Evolutionary conservation across 1,140 invertebrate species (phyloP), one percentile per base, ranked within the genome.

Genomic region (Pseudomyrmex concolor): DNA sequence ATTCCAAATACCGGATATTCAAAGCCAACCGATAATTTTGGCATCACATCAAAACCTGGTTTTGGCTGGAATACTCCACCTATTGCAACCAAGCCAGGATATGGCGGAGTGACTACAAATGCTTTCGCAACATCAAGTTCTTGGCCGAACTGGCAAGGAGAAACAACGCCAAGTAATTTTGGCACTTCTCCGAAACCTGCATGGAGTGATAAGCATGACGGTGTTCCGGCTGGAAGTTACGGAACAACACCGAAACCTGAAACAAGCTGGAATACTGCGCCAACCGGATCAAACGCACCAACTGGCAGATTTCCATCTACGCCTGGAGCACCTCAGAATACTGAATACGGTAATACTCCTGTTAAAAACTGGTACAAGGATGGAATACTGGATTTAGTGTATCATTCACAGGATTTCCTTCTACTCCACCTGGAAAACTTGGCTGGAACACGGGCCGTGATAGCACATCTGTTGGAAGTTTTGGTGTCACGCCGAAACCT

Each of bases 11-110:
- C 12, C 8, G 55, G 45, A 63, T n/a, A 82, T 43, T 10, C 51
- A 48, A 45, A 43, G 0, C 17, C 43, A 70, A 25, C 54, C 25
- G 9, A 13, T 45, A 9, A 9, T 0, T 22, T 45, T 48, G 82
- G 19, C 66, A 66, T 7, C 0, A 60, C 66, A 4, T 10, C 82
- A 1, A 77, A 25, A 68, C 64, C 71, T 70, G 12, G 15, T 4
- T 25, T 34, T 15, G 15, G 45, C 3, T 84, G 70, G 70, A 85
- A 55, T 9, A 50, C 34, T n/a, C 48, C 50, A 3, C 15, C 48
- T 25, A 9, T 50, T 17, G 22, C 72, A 0, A 45, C 34, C 22
- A 67, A 77, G 13, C 63, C 74, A 10, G 63, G 34, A 67, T 48
- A 78, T n/a, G 0, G 15, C 1, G 34, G 54, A 8, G 17, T 17